Base-by-base conservation (phyloP, 2,797 vertebrate genomes). In the Valencia hispanica region DNA sequence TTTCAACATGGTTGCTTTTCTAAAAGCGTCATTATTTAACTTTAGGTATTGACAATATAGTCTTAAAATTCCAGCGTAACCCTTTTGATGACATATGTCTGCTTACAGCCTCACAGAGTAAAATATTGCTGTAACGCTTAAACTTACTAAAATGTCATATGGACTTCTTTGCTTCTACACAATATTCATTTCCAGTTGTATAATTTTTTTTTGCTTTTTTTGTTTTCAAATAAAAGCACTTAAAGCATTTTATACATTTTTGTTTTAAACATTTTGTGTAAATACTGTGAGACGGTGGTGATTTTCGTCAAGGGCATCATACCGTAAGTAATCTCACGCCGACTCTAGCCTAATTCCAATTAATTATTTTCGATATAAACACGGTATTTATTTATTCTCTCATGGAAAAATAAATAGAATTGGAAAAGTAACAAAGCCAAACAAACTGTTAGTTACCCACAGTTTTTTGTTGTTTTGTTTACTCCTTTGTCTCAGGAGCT, bases 401-500 rank as follows among this genome's bases (percentile, higher is more conserved):
- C 5, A 11, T 55, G 9, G 25, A 53, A 25, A 18, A 48, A 17
- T 3, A 48, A 45, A 11, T 11, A 20, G 20, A 50, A 47, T 11
- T 11, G 47, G 5, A 51, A 51, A 51, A 8, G 50, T 51, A 51
- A 51, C 50, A 8, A 12, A 12, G n/a, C 10, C 51, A 55, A 11
- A 8, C 25, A 32, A 17, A 7, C 2, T 59, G 7, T 8, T 59
- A 0, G 20, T 57, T 57, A n/a, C n/a, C n/a, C n/a, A n/a, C n/a
- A n/a, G n/a, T n/a, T n/a, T n/a, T n/a, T n/a, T n/a, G n/a, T n/a
- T n/a, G n/a, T 79, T 25, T 32, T 5, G 43, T 78, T 6, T n/a
- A n/a, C 43, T 32, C 36, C 43, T 10, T 17, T 32, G 22, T 59
- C 59, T 78, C 53, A 51, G 88, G 91, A 96, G 89, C 93, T 89